These are phyloP conservation scores for Drosophila lutescens DNA, from an alignment of 2,888 invertebrate species.

Conservation along the genomic window DNA sequence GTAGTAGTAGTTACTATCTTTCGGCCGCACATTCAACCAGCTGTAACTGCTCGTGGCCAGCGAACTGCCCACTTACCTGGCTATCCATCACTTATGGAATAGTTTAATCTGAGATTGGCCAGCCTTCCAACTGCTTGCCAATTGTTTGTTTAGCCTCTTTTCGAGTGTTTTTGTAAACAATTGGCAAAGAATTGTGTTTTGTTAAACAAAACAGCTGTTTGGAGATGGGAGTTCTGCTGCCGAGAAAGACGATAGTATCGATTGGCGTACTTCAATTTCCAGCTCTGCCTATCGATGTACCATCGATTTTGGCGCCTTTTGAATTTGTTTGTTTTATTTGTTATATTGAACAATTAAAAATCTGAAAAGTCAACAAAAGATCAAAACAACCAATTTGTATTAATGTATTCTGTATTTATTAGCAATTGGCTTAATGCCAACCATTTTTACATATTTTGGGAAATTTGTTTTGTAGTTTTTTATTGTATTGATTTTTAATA, in stretches of 20 bases:
- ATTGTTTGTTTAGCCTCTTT: slow-evolving; percentile 53
- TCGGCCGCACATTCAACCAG: not conserved
- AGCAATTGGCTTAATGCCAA: slow-evolving; percentile 1
- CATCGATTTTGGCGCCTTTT: slow-evolving; percentile 10
- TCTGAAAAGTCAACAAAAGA: slow-evolving; percentile 20
- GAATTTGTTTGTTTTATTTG: slow-evolving; percentile 12
- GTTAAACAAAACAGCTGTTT: slow-evolving; percentile 34
- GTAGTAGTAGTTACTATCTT: slow-evolving; percentile 3
- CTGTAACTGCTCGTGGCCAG: not conserved
- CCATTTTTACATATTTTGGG: not conserved
- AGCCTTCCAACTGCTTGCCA: slow-evolving; percentile 32
- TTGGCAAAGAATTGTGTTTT: slow-evolving; percentile 28
- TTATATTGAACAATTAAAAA: slow-evolving; percentile 9
- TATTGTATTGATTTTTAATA: no score
- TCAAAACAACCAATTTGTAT: slow-evolving; percentile 17
- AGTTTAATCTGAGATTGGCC: slow-evolving; percentile 44
- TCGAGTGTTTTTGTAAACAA: slow-evolving; percentile 27
- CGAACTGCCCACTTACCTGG: slow-evolving; percentile 73
- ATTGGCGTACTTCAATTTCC: not conserved
- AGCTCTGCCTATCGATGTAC: not conserved
- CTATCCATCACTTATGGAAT: slow-evolving; percentile 80
- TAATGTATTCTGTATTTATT: slow-evolving; percentile 18
- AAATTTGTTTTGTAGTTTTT: not conserved
- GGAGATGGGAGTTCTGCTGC: not conserved
- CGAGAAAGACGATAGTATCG: slow-evolving; percentile 3